Evolutionary conservation across 92 coral and sea anemone species (phyloP), one percentile per base, ranked within the genome.

Genomic region (Plumapathes pennacea): DNA sequence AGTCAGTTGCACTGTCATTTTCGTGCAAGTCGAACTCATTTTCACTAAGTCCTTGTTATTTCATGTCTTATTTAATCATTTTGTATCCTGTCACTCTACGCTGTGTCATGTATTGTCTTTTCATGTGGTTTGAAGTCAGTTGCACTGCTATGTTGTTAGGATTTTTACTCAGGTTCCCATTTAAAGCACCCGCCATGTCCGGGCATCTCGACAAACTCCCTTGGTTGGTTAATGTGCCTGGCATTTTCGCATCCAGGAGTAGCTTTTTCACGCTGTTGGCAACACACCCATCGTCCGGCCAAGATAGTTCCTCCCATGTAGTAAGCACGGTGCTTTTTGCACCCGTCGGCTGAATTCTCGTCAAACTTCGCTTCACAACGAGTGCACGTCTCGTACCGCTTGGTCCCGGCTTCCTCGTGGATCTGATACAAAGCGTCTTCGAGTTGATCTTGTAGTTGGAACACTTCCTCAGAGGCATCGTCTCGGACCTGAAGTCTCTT

Each of bases 251-350:
- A 85, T 0, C 92, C 92, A 46, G 67, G 64, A 11, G 78, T 59
- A 20, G 67, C 92, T 48, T 85, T 85, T 23, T 64, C 74, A n/a
- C 94, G 77, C 44, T 81, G 83, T 40, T 67, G 63, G 50, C 94
- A 85, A 51, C 94, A 85, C 43, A 85, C 94, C 94, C 94, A 85
- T 55, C 94, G 64, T 18, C 94, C 94, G 3, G 81, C 88, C 8
- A 80, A 3, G 46, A 85, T 85, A 7, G 72, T 85, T 7, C 94
- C 88, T 8, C 88, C 94, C 84, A 85, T 74, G 84, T 27, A 80
- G 46, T 85, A 85, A 10, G 84, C 94, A 13, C 69, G 18, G 43
- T 85, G 94, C 40, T 57, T 49, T 49, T 80, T 80, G 34, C 94
- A 85, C 1, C 92, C 92, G 5, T 71, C 68, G 20, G 33, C 37